phyloP scores from a whole-genome alignment of 2,797 vertebrate species.

The Parambassis ranga region DNA sequence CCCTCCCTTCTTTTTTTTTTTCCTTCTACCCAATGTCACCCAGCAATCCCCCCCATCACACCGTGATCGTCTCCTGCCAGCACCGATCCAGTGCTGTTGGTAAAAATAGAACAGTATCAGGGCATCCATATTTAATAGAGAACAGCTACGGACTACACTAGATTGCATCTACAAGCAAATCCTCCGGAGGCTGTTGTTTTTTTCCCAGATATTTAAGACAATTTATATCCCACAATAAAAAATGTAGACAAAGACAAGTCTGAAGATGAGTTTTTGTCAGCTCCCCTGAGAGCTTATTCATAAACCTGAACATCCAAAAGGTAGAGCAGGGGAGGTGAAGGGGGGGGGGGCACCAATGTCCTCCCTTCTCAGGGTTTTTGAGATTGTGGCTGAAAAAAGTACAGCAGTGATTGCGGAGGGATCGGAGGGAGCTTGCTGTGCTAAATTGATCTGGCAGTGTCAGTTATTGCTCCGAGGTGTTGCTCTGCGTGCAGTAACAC shows the following conservation, averaged over 20 bases:
- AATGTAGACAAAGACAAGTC: conserved; percentile 28
- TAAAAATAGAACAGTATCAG: conserved; percentile 80
- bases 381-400: conserved; percentile 35
- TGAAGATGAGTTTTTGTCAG: conserved; percentile 36
- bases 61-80: conserved; percentile 78
- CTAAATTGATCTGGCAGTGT: conserved; percentile 64
- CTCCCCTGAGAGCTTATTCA: conserved; percentile 11
- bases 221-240: conserved; percentile 47
- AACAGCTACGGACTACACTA: conserved; percentile 58
- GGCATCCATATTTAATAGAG: conserved; percentile 77
- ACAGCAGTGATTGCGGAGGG: conserved; percentile 54
- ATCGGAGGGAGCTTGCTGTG: conserved; percentile 41
- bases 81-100: conserved; percentile 68
- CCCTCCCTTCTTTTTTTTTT: background rate
- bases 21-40: conserved; percentile 30
- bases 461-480: conserved; percentile 64
- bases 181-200: conserved; percentile 42
- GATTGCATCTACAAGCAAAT: conserved; percentile 59
- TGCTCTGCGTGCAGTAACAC: conserved; percentile 48
- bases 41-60: conserved; percentile 65
- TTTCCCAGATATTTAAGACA: conserved; percentile 44
- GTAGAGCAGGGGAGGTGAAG: background rate
- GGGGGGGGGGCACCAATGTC: background rate
- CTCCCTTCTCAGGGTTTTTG: conserved; percentile 14
- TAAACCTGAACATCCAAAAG: conserved; percentile 32